Evolutionary conservation across 2,797 vertebrate species (phyloP).

Genomic region (Sorex maritimensis): DNA sequence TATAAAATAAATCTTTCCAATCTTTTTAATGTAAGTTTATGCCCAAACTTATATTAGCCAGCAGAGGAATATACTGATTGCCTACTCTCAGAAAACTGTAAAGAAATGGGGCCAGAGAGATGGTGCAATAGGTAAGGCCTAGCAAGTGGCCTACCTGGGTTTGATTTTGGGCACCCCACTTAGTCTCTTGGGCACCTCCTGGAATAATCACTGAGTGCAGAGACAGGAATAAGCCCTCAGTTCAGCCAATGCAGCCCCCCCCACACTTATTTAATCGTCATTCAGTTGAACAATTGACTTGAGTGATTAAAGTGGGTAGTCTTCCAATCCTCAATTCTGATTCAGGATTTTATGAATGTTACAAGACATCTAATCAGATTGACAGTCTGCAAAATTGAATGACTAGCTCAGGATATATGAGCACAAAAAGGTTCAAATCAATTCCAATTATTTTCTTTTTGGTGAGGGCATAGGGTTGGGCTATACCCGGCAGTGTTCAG

Average conservation of each 20-base stretch:
- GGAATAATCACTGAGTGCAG: too few species aligned
- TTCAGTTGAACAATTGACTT: neutral
- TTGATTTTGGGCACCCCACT: too few species aligned
- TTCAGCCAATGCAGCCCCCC: too few species aligned
- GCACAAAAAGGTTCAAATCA: slow-evolving; percentile 8
- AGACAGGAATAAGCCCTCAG: too few species aligned
- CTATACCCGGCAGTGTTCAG: too few species aligned
- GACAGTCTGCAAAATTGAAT: neutral
- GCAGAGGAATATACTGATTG: neutral
- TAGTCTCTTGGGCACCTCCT: too few species aligned
- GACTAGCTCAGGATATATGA: neutral
- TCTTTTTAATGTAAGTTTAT: neutral
- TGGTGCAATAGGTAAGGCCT: neutral
- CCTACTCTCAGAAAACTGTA: neutral
- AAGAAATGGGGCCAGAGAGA: neutral
- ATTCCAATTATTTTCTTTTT: neutral
- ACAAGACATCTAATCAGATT: neutral
- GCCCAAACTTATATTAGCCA: neutral
- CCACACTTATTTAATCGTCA: neutral
- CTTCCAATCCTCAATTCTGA: neutral
- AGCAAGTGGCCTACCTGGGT: too few species aligned
- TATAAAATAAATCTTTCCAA: neutral
- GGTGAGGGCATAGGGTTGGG: too few species aligned
- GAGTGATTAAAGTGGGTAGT: neutral
- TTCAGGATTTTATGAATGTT: slow-evolving; percentile 32